Evolutionary conservation across 2,113 vertebrate species (phyloP).

Genomic region (Garra rufa): DNA sequence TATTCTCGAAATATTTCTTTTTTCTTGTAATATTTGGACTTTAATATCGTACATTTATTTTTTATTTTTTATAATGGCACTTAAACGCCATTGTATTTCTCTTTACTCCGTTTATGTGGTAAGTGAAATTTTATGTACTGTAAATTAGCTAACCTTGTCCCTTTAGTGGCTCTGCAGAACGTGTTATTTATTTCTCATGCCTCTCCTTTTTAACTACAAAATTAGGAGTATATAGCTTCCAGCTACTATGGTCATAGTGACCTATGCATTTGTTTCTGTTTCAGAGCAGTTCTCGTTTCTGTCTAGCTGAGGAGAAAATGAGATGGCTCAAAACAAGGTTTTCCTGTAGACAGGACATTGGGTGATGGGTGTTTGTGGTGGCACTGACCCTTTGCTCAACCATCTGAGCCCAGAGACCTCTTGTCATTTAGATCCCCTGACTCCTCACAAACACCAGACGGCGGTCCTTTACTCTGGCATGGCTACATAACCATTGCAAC

Average conservation of each 20-base stretch:
- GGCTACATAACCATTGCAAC: slow-evolving; percentile 30
- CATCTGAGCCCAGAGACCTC: slow-evolving; percentile 45
- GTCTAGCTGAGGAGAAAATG: slow-evolving; percentile 7
- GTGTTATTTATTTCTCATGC: too few species aligned
- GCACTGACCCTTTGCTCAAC: slow-evolving; percentile 50
- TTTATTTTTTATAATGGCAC: too few species aligned
- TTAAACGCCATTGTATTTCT: too few species aligned
- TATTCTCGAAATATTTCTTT: too few species aligned
- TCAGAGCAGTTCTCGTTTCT: background rate
- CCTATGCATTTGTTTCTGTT: background rate
- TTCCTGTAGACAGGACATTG: slow-evolving; percentile 15
- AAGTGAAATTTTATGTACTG: too few species aligned
- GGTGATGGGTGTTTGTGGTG: slow-evolving; percentile 38
- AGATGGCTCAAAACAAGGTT: slow-evolving; percentile 9
- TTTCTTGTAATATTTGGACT: too few species aligned
- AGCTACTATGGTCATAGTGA: background rate
- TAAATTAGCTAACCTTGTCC: too few species aligned
- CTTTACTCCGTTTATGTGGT: too few species aligned
- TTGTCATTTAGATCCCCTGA: slow-evolving; percentile 65
- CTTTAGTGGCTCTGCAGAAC: too few species aligned
- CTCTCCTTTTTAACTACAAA: too few species aligned
- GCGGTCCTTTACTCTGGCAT: slow-evolving; percentile 9
- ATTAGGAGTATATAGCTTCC: too few species aligned
- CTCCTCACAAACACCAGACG: slow-evolving; percentile 48
- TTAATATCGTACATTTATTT: too few species aligned